These are phyloP conservation scores for Sinosuthora webbiana DNA, from an alignment of 2,113 vertebrate genomes.

Conservation along the genomic window DNA sequence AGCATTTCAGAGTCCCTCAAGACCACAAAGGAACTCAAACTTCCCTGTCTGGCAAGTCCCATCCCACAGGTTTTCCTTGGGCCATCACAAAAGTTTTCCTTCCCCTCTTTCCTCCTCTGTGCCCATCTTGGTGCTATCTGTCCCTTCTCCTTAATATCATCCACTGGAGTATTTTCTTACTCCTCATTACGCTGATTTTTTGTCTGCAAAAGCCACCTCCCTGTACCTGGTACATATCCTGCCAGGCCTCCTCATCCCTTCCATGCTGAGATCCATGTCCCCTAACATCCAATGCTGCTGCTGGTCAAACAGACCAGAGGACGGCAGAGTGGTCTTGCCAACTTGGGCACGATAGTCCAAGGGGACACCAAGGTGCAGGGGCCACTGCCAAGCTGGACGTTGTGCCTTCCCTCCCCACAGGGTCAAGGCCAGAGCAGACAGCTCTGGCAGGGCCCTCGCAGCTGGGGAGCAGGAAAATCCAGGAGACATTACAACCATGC, in stretches of 20 bases:
- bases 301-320: background rate
- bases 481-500: fast-evolving
- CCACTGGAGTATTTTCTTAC: background rate
- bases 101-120: background rate
- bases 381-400: background rate
- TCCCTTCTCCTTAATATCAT: background rate
- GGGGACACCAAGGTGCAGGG: background rate
- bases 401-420: background rate
- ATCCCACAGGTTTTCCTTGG: background rate
- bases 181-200: background rate
- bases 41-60: background rate
- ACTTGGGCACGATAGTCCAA: background rate
- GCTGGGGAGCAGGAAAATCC: background rate
- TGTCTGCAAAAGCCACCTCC: background rate
- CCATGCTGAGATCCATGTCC: background rate
- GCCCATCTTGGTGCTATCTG: background rate
- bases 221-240: background rate
- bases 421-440: background rate
- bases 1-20: background rate
- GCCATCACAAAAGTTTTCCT: background rate
- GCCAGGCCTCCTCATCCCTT: background rate
- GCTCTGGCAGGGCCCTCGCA: background rate
- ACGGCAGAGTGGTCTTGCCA: background rate
- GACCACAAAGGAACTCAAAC: background rate
- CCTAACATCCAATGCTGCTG: background rate